A percentile compares a stretch with the other conserved stretches of the same genome.
These are phyloP conservation scores for Euplagia quadripunctaria DNA, from an alignment of 2,888 invertebrate species.

Conservation along the genomic window DNA sequence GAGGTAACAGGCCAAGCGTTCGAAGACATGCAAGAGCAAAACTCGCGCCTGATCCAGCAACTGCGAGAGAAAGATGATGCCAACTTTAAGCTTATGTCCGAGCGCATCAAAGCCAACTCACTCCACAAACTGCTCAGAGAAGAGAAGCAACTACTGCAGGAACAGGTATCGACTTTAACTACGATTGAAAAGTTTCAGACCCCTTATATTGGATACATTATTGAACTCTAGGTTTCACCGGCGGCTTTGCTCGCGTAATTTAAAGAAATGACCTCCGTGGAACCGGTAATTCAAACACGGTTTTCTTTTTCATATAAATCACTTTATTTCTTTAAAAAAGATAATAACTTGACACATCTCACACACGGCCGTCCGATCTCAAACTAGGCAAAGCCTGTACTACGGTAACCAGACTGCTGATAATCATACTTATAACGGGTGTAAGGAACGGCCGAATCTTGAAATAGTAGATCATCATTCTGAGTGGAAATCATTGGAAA, in stretches of 20 bases:
- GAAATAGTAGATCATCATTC: too few relatives aligned
- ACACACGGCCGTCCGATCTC: too few relatives aligned
- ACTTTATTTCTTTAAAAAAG: too few relatives aligned
- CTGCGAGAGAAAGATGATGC: constrained; percentile 98
- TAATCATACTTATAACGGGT: too few relatives aligned
- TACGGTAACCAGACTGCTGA: too few relatives aligned
- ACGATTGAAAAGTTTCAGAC: background rate
- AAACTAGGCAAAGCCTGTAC: too few relatives aligned
- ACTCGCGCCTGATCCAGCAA: constrained; percentile 97
- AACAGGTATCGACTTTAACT: constrained; percentile 88
- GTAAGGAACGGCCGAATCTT: too few relatives aligned
- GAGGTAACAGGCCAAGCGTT: constrained; percentile 99
- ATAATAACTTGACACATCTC: too few relatives aligned
- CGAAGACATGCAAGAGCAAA: constrained; percentile 99
- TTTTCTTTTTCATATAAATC: too few relatives aligned
- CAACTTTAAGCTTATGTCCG: constrained; percentile 99
- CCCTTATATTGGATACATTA: background rate
- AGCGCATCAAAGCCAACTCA: constrained; percentile 97
- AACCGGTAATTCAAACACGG: background rate
- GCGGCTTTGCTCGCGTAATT: background rate
- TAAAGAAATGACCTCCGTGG: background rate
- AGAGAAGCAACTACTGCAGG: constrained; percentile 97
- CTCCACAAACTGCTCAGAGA: constrained; percentile 97
- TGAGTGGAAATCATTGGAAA: too few relatives aligned
- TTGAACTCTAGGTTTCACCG: too few relatives aligned